phyloP scores from a whole-genome alignment of 1,140 invertebrate genomes.

The Anoplophora glabripennis region DNA sequence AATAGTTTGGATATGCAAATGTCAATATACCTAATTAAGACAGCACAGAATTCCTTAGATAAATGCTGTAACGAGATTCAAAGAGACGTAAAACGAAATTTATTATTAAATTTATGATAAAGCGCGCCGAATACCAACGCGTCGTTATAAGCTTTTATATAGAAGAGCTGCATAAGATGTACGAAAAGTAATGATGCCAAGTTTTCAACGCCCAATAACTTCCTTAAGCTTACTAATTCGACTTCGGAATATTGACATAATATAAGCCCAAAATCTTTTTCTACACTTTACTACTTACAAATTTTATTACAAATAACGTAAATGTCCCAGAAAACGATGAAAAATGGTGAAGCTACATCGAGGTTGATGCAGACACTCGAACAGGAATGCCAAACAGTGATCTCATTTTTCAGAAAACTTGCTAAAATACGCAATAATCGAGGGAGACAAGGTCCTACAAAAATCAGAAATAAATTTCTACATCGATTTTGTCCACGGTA shows the following conservation, averaged over 20 bases:
- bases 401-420: conserved; percentile 33
- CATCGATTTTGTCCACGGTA: conserved; percentile 43
- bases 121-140: neutral
- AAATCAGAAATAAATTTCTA: conserved; percentile 42
- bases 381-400: conserved; percentile 5
- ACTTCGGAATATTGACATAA: conserved; percentile 6
- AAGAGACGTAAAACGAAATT: neutral
- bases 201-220: conserved; percentile 13
- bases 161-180: neutral
- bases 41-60: neutral
- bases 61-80: neutral
- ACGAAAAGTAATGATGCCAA: neutral
- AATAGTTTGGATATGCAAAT: neutral
- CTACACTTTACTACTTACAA: conserved; percentile 11
- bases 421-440: conserved; percentile 32
- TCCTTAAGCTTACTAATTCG: neutral
- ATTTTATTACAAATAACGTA: conserved; percentile 12
- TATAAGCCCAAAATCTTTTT: conserved; percentile 7
- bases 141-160: no score
- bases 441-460: conserved; percentile 43
- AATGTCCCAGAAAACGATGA: conserved; percentile 16
- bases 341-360: conserved; percentile 17
- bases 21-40: neutral
- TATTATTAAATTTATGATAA: neutral
- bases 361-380: conserved; percentile 19